phyloP scores from a whole-genome alignment of 2,113 vertebrate genomes.

The Ellobius talpinus region DNA sequence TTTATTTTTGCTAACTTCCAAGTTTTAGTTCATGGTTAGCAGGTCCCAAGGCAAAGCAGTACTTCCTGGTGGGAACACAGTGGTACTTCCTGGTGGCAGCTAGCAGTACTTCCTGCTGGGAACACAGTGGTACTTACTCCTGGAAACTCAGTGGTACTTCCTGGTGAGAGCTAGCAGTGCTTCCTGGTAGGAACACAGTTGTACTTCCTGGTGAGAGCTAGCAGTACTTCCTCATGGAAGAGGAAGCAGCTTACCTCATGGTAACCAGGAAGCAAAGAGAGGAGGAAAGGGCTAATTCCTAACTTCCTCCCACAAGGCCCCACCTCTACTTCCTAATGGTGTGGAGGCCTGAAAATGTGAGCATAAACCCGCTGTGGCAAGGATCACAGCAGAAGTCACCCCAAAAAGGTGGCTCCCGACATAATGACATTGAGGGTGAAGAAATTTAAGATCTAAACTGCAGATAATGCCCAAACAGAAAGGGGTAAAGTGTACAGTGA shows the following conservation, averaged over 20 bases:
- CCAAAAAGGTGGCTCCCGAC: too few relatives aligned
- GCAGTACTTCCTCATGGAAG: too few relatives aligned
- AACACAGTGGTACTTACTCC: too few relatives aligned
- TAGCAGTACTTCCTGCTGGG: too few relatives aligned
- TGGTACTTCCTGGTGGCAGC: not conserved
- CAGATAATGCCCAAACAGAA: not conserved
- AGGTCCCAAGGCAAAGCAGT: not conserved
- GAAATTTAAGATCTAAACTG: not conserved
- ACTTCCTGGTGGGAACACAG: not conserved
- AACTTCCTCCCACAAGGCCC: not conserved
- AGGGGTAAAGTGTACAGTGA: not conserved
- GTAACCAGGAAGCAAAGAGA: not conserved
- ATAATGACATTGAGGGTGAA: not conserved
- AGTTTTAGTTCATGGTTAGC: not conserved
- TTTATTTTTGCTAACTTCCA: not conserved
- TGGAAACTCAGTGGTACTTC: too few relatives aligned
- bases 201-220: too few relatives aligned
- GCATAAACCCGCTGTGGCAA: too few relatives aligned
- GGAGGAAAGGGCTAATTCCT: not conserved
- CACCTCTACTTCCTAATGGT: not conserved
- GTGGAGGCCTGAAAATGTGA: too few relatives aligned
- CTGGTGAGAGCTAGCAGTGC: too few relatives aligned
- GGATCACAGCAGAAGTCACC: too few relatives aligned
- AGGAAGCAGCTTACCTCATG: not conserved
- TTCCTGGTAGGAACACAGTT: too few relatives aligned